These are phyloP conservation scores for Crossocerus cetratus DNA, from an alignment of 2,888 invertebrate genomes.

Conservation along the genomic window DNA sequence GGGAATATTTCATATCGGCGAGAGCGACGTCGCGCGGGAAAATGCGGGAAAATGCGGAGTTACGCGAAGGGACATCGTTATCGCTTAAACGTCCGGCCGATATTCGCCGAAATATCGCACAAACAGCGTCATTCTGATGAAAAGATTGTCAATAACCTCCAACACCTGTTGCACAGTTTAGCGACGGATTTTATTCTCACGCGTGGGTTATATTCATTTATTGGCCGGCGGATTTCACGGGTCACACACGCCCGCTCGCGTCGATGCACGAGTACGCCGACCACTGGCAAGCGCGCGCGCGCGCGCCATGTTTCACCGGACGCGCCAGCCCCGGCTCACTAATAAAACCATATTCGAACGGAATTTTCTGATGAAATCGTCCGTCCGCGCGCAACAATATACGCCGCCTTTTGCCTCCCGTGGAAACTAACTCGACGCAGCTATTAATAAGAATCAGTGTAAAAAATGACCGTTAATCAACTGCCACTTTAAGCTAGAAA, in stretches of 20 bases:
- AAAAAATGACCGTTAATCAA: slow-evolving; percentile 16
- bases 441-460: slow-evolving; percentile 28
- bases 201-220: slow-evolving; percentile 66
- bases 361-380: slow-evolving; percentile 54
- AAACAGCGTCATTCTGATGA: slow-evolving; percentile 62
- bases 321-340: slow-evolving; percentile 11
- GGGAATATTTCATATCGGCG: slow-evolving; percentile 29
- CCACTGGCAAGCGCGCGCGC: slow-evolving; percentile 41
- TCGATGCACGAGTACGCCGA: slow-evolving; percentile 45
- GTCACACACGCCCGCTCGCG: slow-evolving; percentile 46
- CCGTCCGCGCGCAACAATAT: slow-evolving; percentile 37
- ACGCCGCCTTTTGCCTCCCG: slow-evolving; percentile 16
- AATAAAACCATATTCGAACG: slow-evolving; percentile 44
- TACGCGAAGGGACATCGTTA: slow-evolving; percentile 42
- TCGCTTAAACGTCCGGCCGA: slow-evolving; percentile 43
- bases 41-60: slow-evolving; percentile 27
- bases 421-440: slow-evolving; percentile 24
- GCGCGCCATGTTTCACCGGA: slow-evolving; percentile 15
- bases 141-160: slow-evolving; percentile 67
- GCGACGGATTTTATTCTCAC: slow-evolving; percentile 69
- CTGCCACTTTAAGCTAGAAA: slow-evolving; percentile 6
- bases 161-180: slow-evolving; percentile 71
- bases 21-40: slow-evolving; percentile 23
- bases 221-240: slow-evolving; percentile 60
- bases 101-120: slow-evolving; percentile 59